Base-by-base conservation (phyloP, 2,888 invertebrate genomes). In the Drosophila mettleri region DNA sequence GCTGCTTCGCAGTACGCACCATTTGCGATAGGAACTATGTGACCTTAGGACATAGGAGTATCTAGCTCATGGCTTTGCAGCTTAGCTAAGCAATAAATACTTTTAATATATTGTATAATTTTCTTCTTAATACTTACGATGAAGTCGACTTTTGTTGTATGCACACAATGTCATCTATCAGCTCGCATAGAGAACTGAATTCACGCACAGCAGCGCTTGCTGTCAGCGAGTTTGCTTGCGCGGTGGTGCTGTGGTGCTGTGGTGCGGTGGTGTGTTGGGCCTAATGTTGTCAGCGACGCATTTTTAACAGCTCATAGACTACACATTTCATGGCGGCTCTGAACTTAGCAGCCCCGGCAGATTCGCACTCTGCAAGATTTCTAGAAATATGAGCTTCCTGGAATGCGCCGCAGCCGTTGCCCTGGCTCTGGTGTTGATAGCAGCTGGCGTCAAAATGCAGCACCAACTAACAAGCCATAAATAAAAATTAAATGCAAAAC, bases 321-420 rank as follows among this genome's bases (percentile, higher is more conserved):
- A 51, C 64, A 43, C 60, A 67, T 62, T 72, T 62, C 64, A 69
- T 69, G 62, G 66, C 59, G 63, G 16, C 82, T 64, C 65, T 85
- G 75, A 86, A 88, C 80, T 86, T 75, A 52, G 62, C 67, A 58
- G 53, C 46, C 60, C 16, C 34, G 48, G n/a, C 61, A 53, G 60
- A 63, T 68, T 88, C 62, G 71, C 86, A 81, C 71, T 74, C 53
- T 52, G 82, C 63, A 74, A 57, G 71, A 52, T 45, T 85, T 81
- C 71, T 87, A 51, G 88, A 89, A 81, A 89, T 65, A 74, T 61
- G 82, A 85, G 79, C 65, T 83, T 78, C 66, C 71, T 33, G 86
- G 82, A 81, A 88, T 86, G 84, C 31, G 46, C n/a, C n/a, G 59
- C 39, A 38, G 58, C 36, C 49, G 41, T 16, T 53, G 54, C 22